These are phyloP conservation scores for Fabriciana adippe DNA, from an alignment of 2,888 invertebrate species.

Conservation along the genomic window DNA sequence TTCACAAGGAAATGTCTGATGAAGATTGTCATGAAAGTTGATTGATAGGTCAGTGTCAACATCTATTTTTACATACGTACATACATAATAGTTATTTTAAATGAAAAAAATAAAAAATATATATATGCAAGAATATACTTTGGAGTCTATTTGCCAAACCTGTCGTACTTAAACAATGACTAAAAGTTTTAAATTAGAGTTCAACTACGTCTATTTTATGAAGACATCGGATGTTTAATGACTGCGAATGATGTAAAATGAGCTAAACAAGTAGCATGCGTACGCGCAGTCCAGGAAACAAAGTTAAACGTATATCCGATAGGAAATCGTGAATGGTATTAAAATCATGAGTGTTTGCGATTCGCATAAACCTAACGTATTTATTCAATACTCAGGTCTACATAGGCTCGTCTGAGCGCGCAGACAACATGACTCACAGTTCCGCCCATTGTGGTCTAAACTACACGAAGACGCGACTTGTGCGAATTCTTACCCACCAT, in stretches of 20 bases:
- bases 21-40: no score
- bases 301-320: conserved; percentile 21
- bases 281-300: conserved; percentile 20
- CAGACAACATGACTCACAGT: conserved; percentile 47
- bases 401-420: conserved; percentile 44
- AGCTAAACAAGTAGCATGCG: background rate
- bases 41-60: no score
- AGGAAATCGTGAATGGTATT: conserved; percentile 32
- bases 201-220: no score
- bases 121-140: no score
- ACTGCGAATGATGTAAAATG: conserved; percentile 1
- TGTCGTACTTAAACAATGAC: no score
- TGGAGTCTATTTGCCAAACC: no score
- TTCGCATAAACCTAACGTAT: conserved; percentile 34
- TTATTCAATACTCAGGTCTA: conserved; percentile 33
- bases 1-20: no score
- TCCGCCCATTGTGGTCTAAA: conserved; percentile 25
- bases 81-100: no score
- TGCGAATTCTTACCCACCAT: background rate
- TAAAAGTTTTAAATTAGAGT: no score
- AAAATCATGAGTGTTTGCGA: conserved; percentile 25
- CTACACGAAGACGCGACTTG: background rate
- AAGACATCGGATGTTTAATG: background rate
- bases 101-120: no score
- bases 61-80: no score